Evolutionary conservation across 2,113 vertebrate species (phyloP), one percentile per base, ranked within the genome.

Genomic region (Thomomys bottae): DNA sequence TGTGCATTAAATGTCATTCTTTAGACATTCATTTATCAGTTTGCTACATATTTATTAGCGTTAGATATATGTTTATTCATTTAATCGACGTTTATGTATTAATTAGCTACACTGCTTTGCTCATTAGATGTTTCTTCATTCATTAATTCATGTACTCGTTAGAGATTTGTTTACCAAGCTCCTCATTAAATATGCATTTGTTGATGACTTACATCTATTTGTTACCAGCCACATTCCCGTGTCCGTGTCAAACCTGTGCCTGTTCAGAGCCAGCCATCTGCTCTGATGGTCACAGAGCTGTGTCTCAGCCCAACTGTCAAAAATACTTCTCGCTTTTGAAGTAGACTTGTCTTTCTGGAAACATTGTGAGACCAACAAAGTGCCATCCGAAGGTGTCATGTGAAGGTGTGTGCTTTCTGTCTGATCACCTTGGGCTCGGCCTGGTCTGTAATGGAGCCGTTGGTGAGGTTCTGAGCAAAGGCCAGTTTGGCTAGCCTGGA

Each of bases 381-480:
- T 14, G 4, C 7, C 12, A 7, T 10, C 2, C 2, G 7, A 28
- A 26, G 0, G 0, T 59, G 30, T 49, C 8, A n/a, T 17, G 4
- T 0, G 23, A 2, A 8, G 79, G 20, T 12, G 9, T 4, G 18
- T 4, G 12, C 49, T 54, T 54, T 54, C 17, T 54, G 49, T 54
- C 11, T 54, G 1, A 5, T 36, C 7, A 24, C 34, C 0, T 0
- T 8, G 49, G 38, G 3, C 76, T 36, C 9, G 24, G 1, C n/a
- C 87, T 21, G 12, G 6, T 6, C 7, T 0, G 0, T 32, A 32
- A 17, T 0, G 4, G 49, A 17, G 4, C 3, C 0, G 5, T 21
- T 12, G 45, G n/a, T 0, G 0, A 36, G 34, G 12, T 42, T 30
- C 42, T 5, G 9, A 20, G 73, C 12, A 61, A 28, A 8, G 54